Evolutionary conservation across 2,797 vertebrate genomes (phyloP), one percentile per base, ranked within the genome.

Genomic region (Enteromius trimaculatus): DNA sequence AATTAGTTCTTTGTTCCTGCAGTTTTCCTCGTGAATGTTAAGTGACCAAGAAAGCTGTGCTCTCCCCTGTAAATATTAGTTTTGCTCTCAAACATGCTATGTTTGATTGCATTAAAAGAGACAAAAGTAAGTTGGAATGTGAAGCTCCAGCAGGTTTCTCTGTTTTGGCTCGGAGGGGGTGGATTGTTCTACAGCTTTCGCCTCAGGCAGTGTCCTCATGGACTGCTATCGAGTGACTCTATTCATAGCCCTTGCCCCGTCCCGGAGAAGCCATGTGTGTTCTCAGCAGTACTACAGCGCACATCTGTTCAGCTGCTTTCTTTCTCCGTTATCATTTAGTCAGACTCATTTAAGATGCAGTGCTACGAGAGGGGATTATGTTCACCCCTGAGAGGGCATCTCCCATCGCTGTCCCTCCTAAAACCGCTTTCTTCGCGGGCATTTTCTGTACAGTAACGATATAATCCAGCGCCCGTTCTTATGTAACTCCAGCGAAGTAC

Each of bases 401-500:
- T 62, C 74, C 37, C 21, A 23, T 21, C 69, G 4, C 26, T 6
- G 17, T 70, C 23, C 29, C 21, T 53, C 70, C 58, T 60, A 64
- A 77, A 83, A 47, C 21, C 65, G 37, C 13, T 34, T 76, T 42
- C 60, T 71, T 55, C 69, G 42, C 81, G 21, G 49, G 64, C 68
- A 49, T 85, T 89, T 88, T 88, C 87, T 88, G 87, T 90, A 88
- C 87, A 83, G 91, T 88, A 85, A 89, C 90, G 91, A 88, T 86
- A 82, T 93, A 94, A 94, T 93, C 90, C 91, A 87, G 90, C 69
- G 88, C 92, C 86, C 87, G 85, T 91, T 90, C 91, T 95, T 95
- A 93, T 92, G 92, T 94, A 94, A 95, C 93, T 86, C 19, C 88
- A 82, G 88, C 89, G 86, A 91, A 92, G 93, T 91, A 90, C 88